phyloP scores from a whole-genome alignment of 2,113 vertebrate species.

The Haliaeetus leucogaster region DNA sequence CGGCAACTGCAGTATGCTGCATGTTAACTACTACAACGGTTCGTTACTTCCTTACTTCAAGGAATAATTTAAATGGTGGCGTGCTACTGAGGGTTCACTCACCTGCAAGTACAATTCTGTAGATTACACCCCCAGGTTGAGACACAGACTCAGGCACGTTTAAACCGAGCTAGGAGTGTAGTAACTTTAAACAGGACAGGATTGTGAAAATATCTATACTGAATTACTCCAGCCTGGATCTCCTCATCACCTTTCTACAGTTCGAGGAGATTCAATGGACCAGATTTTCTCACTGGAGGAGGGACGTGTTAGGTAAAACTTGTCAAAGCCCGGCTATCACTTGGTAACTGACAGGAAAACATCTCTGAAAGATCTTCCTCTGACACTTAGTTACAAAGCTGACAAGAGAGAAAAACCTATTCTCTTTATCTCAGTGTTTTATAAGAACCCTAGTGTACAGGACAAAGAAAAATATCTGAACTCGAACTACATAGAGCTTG shows the following conservation, averaged over 20 bases:
- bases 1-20: rapidly evolving
- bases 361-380: not conserved
- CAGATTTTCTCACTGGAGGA: not conserved
- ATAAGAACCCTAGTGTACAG: not conserved
- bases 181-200: not conserved
- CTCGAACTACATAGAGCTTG: not conserved
- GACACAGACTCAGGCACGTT: not conserved
- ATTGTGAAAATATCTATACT: not conserved
- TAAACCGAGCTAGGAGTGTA: not conserved
- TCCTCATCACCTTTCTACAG: not conserved
- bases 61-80: not conserved
- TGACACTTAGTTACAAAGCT: not conserved
- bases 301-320: not conserved
- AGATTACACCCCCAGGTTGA: not conserved
- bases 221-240: not conserved
- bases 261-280: not conserved
- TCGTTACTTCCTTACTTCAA: not conserved
- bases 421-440: not conserved
- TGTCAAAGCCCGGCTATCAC: not conserved
- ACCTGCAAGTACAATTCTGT: not conserved
- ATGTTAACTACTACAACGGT: not conserved
- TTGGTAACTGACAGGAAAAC: not conserved
- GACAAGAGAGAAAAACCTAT: not conserved
- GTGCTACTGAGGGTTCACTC: not conserved
- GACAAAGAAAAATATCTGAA: not conserved